Base-by-base conservation (phyloP, 2,888 invertebrate species). In the Allacma fusca region DNA sequence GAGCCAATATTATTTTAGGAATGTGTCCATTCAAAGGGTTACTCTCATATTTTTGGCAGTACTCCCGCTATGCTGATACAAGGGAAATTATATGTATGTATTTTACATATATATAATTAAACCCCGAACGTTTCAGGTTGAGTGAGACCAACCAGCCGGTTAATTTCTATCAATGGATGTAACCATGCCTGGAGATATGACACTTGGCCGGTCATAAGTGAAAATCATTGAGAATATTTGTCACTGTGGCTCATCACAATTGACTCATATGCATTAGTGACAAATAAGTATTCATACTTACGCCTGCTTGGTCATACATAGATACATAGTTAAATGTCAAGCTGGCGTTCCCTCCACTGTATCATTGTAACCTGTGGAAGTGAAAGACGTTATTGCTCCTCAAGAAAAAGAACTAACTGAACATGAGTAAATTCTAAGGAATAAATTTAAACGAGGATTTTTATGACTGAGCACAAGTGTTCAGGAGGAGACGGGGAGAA, bases 91-190 rank as follows among this genome's bases (percentile, higher is more conserved):
- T n/a, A n/a, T n/a, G n/a, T n/a, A n/a, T n/a, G n/a, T n/a, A n/a
- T n/a, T n/a, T n/a, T n/a, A n/a, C n/a, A n/a, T n/a, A n/a, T n/a
- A n/a, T n/a, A n/a, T n/a, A n/a, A n/a, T n/a, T n/a, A n/a, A n/a
- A n/a, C n/a, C n/a, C n/a, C n/a, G n/a, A n/a, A n/a, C n/a, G n/a
- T n/a, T n/a, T n/a, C n/a, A 43, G 68, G 5, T 16, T 50, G 21
- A 40, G 68, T 34, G 40, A 40, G 23, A 24, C 43, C 69, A 70
- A 43, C 43, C 23, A 70, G 69, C 69, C 69, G 69, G 40, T 23
- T 70, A 44, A 70, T 70, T 21, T 70, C 69, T 24, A 64, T 74
- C 74, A 74, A 74, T 74, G 74, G 74, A 74, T 24, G 19, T 62
- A 59, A 13, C 28, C 62, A 64, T 64, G 64, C 43, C 40, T 74